Percentiles rank a stretch among this genome's conserved stretches.
These are phyloP conservation scores for Mustela nigripes DNA, from an alignment of 2,113 vertebrate species.

Conservation along the genomic window DNA sequence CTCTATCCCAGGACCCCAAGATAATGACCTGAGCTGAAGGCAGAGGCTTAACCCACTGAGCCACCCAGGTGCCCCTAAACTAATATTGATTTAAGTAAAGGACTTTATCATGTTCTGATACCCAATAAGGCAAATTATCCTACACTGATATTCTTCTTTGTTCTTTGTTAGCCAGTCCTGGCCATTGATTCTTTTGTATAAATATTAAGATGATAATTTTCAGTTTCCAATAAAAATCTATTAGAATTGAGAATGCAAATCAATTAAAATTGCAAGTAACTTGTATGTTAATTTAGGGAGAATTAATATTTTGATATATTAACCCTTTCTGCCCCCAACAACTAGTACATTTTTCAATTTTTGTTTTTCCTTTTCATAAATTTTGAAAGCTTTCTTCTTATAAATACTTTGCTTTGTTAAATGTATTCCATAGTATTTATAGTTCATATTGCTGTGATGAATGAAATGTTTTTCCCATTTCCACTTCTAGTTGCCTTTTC, in stretches of 20 bases:
- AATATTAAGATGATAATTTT: neutral
- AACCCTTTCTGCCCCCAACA: neutral
- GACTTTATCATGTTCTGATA: neutral
- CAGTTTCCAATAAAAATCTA: neutral
- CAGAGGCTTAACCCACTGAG: too few relatives aligned
- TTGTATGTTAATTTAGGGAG: neutral
- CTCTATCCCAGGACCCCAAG: too few relatives aligned
- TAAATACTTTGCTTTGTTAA: neutral
- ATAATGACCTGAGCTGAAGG: too few relatives aligned
- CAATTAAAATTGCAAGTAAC: neutral
- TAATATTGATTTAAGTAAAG: conserved; percentile 12
- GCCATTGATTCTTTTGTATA: neutral
- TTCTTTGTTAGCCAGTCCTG: neutral
- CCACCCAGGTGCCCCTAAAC: neutral
- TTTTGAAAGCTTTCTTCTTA: neutral
- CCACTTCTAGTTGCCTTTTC: conserved; percentile 2
- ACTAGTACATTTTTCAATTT: neutral
- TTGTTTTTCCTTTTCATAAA: neutral
- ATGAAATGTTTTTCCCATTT: neutral
- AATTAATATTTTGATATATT: neutral
- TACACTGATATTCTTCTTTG: neutral
- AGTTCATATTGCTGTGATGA: neutral
- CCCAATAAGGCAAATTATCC: neutral
- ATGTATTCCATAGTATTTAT: neutral
- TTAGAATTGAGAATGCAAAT: neutral